Base-by-base conservation (phyloP, 2,113 vertebrate species). In the Anoplopoma fimbria region DNA sequence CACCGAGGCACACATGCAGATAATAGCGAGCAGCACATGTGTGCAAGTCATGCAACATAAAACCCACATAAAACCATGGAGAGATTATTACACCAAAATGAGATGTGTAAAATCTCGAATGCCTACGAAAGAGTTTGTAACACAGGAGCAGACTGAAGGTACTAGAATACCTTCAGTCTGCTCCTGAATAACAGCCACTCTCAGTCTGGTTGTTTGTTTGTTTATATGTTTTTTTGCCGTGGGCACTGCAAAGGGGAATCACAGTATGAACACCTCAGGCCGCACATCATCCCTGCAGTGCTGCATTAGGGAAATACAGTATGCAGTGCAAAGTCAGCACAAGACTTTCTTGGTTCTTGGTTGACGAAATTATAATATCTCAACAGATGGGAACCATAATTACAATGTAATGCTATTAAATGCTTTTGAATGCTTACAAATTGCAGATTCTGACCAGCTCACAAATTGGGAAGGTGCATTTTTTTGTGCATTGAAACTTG, bases 241-340 rank as follows among this genome's bases (percentile, higher is more conserved):
- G 21, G 76, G 88, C 69, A 2, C 15, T 65, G 36, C 7, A 5
- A 45, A 51, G 33, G 73, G 58, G 72, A 81, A 84, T 79, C 79
- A 82, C 71, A 78, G 71, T 79, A 55, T 77, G 62, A 55, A 65
- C 58, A 61, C 79, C 75, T 83, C 38, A 58, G 70, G 77, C 64
- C 21, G 13, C 33, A 51, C 68, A 45, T 60, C 70, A 58, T 40
- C 70, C 79, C 71, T 36, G 55, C 69, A 86, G 84, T 78, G 58
- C 40, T 81, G 79, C 80, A 73, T 53, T 70, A 75, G 69, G 63
- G 51, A 71, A 79, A 79, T 0, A 77, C 13, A 62, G 40, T 33
- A 23, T 31, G 23, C 60, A 38, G 9, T 17, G 36, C 45, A n/a
- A 25, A 29, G 38, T 51, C 79, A 53, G 42, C 55, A 53, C 9